Evolutionary conservation across 1,140 invertebrate species (phyloP), one percentile per base, ranked within the genome.

Genomic region (Lasioglossum albipes): DNA sequence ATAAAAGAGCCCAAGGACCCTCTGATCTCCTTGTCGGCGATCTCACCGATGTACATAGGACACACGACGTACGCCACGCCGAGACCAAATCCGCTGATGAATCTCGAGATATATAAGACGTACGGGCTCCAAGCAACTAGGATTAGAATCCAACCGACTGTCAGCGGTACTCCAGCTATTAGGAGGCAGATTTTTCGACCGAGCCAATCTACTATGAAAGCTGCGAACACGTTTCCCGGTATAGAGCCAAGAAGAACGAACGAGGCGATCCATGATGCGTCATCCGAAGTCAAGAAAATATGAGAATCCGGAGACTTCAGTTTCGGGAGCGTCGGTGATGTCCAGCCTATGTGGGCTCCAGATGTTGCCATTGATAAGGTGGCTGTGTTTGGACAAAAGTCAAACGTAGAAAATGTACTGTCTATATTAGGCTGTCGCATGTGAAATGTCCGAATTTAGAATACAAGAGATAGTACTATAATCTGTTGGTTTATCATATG

Each of bases 1-100:
- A 95, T 94, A 0, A 96, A 92, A 83, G 96, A 96, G 0, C 96
- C 96, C 22, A 97, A 89, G 4, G 95, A 90, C 2, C 96, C 96
- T 61, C 96, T 89, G 42, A 96, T 94, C 20, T 95, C 93, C 74
- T 95, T 95, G 74, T 96, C 95, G 0, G 96, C 94, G 83, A 96
- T 96, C 92, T 97, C 96, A 27, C 95, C 95, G 67, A 96, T 94
- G 88, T 96, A 97, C 88, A 96, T 94, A 67, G 96, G 95, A 79
- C 92, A 92, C 73, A 94, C 93, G 52, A 94, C 94, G 80, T 94
- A 94, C 36, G 93, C 88, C 2, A 95, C 81, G 12, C 92, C 91
- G 49, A 93, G 88, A 0, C 92, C 93, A 0, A 95, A 72, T 0
- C 95, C 95, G 62, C 93, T 94, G 18, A 95, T 89, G 66, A 95